Evolutionary conservation across 2,797 vertebrate genomes (phyloP), one percentile per base, ranked within the genome.

Genomic region (Buphagus erythrorhynchus): DNA sequence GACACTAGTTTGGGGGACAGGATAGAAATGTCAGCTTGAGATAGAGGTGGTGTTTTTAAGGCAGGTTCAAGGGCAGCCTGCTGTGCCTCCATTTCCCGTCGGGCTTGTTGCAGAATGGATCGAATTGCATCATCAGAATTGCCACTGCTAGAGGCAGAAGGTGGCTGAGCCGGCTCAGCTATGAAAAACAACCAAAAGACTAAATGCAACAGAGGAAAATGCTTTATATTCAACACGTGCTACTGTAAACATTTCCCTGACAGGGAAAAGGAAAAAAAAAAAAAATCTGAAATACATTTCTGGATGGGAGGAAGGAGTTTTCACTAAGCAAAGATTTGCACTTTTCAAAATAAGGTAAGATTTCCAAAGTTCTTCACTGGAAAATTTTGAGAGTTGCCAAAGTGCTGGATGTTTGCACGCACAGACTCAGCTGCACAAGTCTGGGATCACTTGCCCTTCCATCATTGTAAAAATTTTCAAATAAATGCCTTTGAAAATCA

Each of bases 41-140:
- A 98, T 84, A 99, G 95, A 20, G 98, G 98, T 24, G 98, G 96
- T 78, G 98, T 98, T 97, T 99, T 99, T 97, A 99, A 99, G 97
- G 99, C 97, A 92, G 99, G 99, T 97, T 99, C 99, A 82, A 99
- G 98, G 83, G 98, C 98, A 19, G 99, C 99, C 98, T 99, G 99
- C 97, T 99, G 99, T 95, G 99, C 99, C 97, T 99, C 99, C 99
- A 99, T 99, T 97, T 99, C 99, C 29, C 99, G 98, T 91, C 99
- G 99, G 85, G 99, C 99, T 97, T 99, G 99, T 97, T 99, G 99
- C 69, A 99, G 97, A 97, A 99, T 99, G 97, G 99, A 99, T 96
- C 99, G 99, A 96, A 99, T 99, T 79, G 99, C 99, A 69, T 99
- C 99, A 28, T 99, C 99, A 3, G 99, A 99, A 91, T 98, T 98